Percentiles rank a stretch among this genome's conserved stretches.
Evolutionary conservation across 2,888 invertebrate genomes (phyloP).

Genomic region (Muschampia plurimacula): DNA sequence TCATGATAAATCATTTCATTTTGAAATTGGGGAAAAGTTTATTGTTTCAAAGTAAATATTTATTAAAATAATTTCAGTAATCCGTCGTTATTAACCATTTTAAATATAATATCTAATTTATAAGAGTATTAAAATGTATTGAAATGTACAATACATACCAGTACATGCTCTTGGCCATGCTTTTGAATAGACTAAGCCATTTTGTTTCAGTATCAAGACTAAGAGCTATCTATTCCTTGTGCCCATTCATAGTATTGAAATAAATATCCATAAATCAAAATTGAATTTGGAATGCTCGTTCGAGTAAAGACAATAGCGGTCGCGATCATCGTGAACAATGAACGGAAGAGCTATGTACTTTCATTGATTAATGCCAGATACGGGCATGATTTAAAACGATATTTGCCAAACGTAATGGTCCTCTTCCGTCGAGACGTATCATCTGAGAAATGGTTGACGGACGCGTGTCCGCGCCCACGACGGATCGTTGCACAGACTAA

Average conservation of each 20-base stretch:
- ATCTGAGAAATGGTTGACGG: constrained; percentile 52
- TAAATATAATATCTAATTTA: too few species aligned
- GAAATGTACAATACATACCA: too few species aligned
- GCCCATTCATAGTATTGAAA: constrained; percentile 33
- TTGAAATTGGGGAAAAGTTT: too few species aligned
- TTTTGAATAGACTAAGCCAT: neutral
- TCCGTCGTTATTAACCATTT: too few species aligned
- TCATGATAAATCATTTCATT: too few species aligned
- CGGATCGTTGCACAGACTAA: constrained; percentile 49
- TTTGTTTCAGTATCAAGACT: constrained; percentile 5
- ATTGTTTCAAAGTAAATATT: too few species aligned
- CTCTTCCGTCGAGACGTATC: constrained; percentile 62
- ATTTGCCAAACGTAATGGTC: constrained; percentile 64
- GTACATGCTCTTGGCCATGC: neutral
- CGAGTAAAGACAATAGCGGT: constrained; percentile 58
- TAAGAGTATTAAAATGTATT: too few species aligned
- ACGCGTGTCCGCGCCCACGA: constrained; percentile 47
- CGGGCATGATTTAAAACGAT: constrained; percentile 56
- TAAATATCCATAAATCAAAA: constrained; percentile 36
- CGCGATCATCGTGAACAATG: constrained; percentile 64
- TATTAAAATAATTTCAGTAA: too few species aligned
- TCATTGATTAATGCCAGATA: constrained; percentile 70
- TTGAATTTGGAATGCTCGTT: constrained; percentile 51
- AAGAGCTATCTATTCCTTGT: constrained; percentile 6
- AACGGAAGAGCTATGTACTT: constrained; percentile 69